These are phyloP conservation scores for Eupeodes latifasciatus DNA, from an alignment of 2,888 invertebrate genomes.

Conservation along the genomic window DNA sequence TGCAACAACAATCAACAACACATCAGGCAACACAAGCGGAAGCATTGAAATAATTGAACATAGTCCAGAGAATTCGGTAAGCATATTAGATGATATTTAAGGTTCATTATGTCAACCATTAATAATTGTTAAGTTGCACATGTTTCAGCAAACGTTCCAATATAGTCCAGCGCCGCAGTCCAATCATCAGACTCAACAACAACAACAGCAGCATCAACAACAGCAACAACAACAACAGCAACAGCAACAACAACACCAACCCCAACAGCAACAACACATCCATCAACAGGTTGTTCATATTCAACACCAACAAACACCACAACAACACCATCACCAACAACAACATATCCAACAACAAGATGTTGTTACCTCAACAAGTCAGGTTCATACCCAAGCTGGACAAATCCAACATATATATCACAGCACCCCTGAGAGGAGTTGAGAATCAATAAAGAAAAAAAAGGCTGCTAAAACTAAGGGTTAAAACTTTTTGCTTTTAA, in stretches of 20 bases:
- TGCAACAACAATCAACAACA: constrained; percentile 82
- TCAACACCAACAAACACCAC: constrained; percentile 79
- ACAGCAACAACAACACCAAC: constrained; percentile 77
- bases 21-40: constrained; percentile 83
- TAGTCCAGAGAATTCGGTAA: constrained; percentile 84
- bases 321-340: constrained; percentile 81
- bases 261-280: constrained; percentile 82
- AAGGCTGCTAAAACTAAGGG: constrained; percentile 83
- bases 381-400: constrained; percentile 79
- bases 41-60: constrained; percentile 84
- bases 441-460: constrained; percentile 83
- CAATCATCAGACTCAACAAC: constrained; percentile 79
- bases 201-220: constrained; percentile 82
- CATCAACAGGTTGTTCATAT: constrained; percentile 83
- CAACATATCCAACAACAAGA: constrained; percentile 82
- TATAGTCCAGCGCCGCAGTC: constrained; percentile 81
- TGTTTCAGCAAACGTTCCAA: constrained; percentile 84
- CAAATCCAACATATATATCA: constrained; percentile 84
- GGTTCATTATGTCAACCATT: constrained; percentile 79
- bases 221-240: constrained; percentile 78
- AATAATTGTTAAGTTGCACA: constrained; percentile 83
- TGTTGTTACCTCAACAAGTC: constrained; percentile 83
- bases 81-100: constrained; percentile 71
- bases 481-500: constrained; percentile 77
- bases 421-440: constrained; percentile 84